phyloP scores from a whole-genome alignment of 2,113 vertebrate species.

The Dendropsophus ebraccatus region DNA sequence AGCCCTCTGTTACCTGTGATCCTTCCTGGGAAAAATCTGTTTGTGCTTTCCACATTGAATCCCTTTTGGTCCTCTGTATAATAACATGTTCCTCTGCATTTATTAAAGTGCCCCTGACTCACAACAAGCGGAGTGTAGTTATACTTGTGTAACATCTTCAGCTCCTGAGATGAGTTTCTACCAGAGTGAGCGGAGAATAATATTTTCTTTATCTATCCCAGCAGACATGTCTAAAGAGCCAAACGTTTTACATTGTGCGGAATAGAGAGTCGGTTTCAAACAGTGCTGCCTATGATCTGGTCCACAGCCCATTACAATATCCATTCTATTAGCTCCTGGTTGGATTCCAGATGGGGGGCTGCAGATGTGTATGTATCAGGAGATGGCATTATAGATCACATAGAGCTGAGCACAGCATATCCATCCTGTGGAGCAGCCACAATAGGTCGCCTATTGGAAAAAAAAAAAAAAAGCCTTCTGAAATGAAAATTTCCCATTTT shows the following conservation, averaged over 20 bases:
- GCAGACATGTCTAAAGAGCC: conserved; percentile 40
- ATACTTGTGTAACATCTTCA: conserved; percentile 30
- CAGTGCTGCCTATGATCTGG: not conserved
- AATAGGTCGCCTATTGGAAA: not conserved
- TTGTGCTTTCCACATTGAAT: not conserved
- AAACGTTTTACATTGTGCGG: conserved; percentile 15
- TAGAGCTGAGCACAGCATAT: not conserved
- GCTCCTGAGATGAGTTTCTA: conserved; percentile 34
- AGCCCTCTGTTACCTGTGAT: no score
- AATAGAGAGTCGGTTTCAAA: not conserved
- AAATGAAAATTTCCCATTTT: not conserved
- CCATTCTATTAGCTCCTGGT: not conserved
- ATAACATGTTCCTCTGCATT: not conserved
- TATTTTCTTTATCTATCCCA: conserved; percentile 45
- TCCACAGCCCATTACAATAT: not conserved
- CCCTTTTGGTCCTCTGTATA: not conserved
- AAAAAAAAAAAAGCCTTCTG: not conserved
- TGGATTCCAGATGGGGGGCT: not conserved
- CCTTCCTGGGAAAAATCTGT: not conserved
- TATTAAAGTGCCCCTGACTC: conserved; percentile 7
- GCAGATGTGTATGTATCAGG: not conserved
- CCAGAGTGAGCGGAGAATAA: not conserved
- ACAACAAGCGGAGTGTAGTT: not conserved
- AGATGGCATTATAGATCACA: not conserved
- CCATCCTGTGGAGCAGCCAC: not conserved